A percentile compares a stretch with the other conserved stretches of the same genome.
These are phyloP conservation scores for Dicerorhinus sumatrensis DNA, from an alignment of 2,113 vertebrate species.

Conservation along the genomic window DNA sequence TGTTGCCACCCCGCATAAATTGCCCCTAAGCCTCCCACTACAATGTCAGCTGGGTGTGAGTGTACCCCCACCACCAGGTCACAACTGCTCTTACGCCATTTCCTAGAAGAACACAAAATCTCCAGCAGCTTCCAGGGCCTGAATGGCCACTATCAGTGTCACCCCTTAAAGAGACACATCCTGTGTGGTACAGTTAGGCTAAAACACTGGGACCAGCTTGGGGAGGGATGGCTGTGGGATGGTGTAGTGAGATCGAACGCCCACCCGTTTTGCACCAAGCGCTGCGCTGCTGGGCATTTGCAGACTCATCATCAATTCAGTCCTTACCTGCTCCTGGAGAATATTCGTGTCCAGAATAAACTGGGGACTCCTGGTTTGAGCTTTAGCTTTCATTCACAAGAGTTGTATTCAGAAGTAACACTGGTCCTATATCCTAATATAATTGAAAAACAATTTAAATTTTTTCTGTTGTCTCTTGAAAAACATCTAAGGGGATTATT, in stretches of 20 bases:
- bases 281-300: neutral
- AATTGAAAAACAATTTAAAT: neutral
- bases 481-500: neutral
- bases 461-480: neutral
- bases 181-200: neutral
- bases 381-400: neutral
- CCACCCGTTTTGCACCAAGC: neutral
- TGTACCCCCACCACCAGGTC: neutral
- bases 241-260: fast-evolving
- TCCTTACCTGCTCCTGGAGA: neutral
- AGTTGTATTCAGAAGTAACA: neutral
- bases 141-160: neutral
- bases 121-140: neutral
- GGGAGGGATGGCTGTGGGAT: neutral
- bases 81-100: fast-evolving
- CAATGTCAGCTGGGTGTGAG: neutral
- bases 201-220: neutral
- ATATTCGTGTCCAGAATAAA: neutral
- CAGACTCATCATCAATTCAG: fast-evolving
- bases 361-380: neutral
- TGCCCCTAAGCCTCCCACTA: too few relatives aligned
- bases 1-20: fast-evolving
- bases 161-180: neutral
- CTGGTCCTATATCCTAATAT: neutral
- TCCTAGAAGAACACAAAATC: neutral